Evolutionary conservation across 1,140 invertebrate species (phyloP).

Genomic region (Heliothis subflexa): DNA sequence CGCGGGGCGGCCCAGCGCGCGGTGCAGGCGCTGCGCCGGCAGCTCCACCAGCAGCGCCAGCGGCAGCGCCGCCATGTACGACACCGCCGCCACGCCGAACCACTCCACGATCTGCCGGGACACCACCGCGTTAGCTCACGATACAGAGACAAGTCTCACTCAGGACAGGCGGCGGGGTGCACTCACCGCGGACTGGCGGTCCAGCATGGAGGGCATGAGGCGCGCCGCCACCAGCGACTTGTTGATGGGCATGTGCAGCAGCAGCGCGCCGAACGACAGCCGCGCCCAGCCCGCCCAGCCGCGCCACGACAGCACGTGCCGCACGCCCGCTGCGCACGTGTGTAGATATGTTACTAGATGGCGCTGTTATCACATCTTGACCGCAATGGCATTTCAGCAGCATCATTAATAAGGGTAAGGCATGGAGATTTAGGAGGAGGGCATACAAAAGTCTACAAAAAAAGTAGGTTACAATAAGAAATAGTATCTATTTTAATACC

Average conservation of each 20-base stretch:
- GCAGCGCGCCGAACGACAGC: slow-evolving; percentile 75
- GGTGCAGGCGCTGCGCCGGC: slow-evolving; percentile 68
- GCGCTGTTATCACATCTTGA: too few species aligned
- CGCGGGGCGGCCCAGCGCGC: slow-evolving; percentile 55
- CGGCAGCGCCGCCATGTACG: slow-evolving; percentile 74
- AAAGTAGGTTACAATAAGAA: too few species aligned
- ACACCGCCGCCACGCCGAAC: slow-evolving; percentile 69
- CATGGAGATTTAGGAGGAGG: not conserved
- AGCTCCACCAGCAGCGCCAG: slow-evolving; percentile 78
- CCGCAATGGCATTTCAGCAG: too few species aligned
- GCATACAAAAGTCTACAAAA: too few species aligned
- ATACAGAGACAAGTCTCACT: too few species aligned
- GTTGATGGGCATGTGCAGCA: slow-evolving; percentile 78
- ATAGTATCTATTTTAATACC: not conserved
- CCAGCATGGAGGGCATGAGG: slow-evolving; percentile 63
- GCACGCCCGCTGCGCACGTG: slow-evolving; percentile 57
- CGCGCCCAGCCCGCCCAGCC: slow-evolving; percentile 67
- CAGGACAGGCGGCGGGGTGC: too few species aligned
- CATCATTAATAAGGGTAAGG: not conserved
- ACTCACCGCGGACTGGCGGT: slow-evolving; percentile 61
- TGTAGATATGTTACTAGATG: too few species aligned
- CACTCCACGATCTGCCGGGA: slow-evolving; percentile 67
- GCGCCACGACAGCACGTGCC: slow-evolving; percentile 57
- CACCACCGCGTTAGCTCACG: too few species aligned
- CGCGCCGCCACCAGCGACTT: slow-evolving; percentile 68